Base-by-base conservation (phyloP, 2,113 vertebrate genomes). In the Chamaetylas fuelleborni region DNA sequence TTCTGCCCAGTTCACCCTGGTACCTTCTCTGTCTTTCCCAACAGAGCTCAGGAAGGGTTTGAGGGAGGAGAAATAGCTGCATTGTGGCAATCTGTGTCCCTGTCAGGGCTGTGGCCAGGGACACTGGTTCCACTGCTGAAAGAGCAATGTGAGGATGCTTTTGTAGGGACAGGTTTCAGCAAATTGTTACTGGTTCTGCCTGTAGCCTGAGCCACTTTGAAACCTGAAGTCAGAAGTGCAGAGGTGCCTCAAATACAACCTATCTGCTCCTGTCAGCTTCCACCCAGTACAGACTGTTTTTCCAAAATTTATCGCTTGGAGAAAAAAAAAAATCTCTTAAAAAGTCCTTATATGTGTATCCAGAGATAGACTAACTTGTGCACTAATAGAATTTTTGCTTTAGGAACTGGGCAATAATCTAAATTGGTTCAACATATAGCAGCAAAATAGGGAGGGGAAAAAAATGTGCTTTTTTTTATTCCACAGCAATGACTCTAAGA, bases 61-160 rank as follows among this genome's bases (percentile, higher is more conserved):
- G 18, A 77, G 22, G n/a, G 51, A 78, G 34, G 61, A 64, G 54
- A 4, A 70, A 11, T 6, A n/a, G 23, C 62, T 42, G 18, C 22
- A 14, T 38, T 1, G 1, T n/a, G 14, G 40, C 40, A 45, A 24
- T 2, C 18, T 60, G 13, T 5, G 17, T 40, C 28, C 33, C 25
- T 54, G 14, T 3, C 54, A 33, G 23, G 47, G 12, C 56, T 58
- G 16, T 33, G 80, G 65, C 19, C 31, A 57, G 69, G 18, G 34
- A 14, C 22, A n/a, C 42, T 18, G 78, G 14, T 13, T 86, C 57
- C 43, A 7, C 4, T 25, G 86, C 40, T 69, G 45, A 64, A 62
- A 15, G 40, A 64, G 3, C 29, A 64, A 42, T 0, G 0, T 33
- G n/a, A 57, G 16, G 51, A 24, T 36, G 26, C 1, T 5, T 47